A percentile compares a stretch with the other conserved stretches of the same genome.
Evolutionary conservation across 1,140 invertebrate species (phyloP).

Genomic region (Leptestheria dahalacensis): DNA sequence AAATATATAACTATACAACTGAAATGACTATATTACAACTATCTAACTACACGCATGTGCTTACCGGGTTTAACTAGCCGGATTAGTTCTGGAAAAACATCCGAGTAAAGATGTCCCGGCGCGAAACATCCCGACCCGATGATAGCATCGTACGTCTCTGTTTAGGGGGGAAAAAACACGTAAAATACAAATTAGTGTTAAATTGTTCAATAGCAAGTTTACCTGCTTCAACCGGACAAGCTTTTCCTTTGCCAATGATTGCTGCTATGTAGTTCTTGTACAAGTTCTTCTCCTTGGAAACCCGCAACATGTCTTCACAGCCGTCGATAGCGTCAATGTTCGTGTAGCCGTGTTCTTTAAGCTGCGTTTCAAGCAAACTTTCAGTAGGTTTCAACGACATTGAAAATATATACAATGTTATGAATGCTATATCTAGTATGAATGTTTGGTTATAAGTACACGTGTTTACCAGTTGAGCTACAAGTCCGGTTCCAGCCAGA

Average conservation of each 20-base stretch:
- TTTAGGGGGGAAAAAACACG: neutral
- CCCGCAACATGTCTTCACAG: conserved; percentile 17
- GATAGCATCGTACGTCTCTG: conserved; percentile 19
- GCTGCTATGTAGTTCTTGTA: conserved; percentile 16
- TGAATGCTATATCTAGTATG: too few relatives aligned
- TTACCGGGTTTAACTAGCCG: conserved; percentile 19
- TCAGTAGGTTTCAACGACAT: too few relatives aligned
- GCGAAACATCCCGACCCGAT: conserved; percentile 18
- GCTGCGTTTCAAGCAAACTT: neutral
- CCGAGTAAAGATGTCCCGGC: conserved; percentile 18
- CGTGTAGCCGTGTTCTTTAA: conserved; percentile 15
- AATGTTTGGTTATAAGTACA: too few relatives aligned
- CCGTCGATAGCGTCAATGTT: conserved; percentile 21
- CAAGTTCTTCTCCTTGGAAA: conserved; percentile 13
- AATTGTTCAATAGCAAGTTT: neutral
- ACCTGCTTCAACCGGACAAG: conserved; percentile 17
- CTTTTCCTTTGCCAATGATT: conserved; percentile 9
- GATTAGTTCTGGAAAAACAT: conserved; percentile 16
- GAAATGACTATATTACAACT: neutral
- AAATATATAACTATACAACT: neutral
- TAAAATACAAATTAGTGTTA: neutral
- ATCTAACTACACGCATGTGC: neutral
- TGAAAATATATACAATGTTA: too few relatives aligned
- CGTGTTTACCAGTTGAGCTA: conserved; percentile 13
- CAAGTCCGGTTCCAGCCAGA: conserved; percentile 13